phyloP scores from a whole-genome alignment of 2,888 invertebrate species.

The Neria commutata region DNA sequence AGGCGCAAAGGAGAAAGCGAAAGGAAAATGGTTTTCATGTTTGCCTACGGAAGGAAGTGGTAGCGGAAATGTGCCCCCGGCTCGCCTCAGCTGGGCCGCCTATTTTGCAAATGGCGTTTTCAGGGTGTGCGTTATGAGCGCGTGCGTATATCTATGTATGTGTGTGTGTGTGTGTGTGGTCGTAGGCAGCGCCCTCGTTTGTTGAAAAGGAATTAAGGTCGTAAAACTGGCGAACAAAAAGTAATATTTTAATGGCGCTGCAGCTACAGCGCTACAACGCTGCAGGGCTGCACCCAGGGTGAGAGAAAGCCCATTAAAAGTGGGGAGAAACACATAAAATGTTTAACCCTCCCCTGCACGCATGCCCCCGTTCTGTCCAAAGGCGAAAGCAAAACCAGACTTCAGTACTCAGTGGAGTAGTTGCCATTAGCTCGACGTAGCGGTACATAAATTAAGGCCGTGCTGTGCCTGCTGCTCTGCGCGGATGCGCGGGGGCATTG shows the following conservation, averaged over 20 bases:
- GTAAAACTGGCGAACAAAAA: conserved; percentile 35
- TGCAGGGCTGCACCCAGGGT: too few species aligned
- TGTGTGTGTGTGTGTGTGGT: too few species aligned
- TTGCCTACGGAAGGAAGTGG: neutral
- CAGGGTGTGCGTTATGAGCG: neutral
- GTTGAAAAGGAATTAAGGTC: conserved; percentile 47
- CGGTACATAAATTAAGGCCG: conserved; percentile 39
- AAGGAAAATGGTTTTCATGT: conserved; percentile 1
- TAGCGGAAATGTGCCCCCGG: neutral
- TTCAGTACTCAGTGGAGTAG: too few species aligned
- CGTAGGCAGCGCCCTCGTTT: conserved; percentile 7
- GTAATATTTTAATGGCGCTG: conserved; percentile 15
- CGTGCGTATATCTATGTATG: neutral
- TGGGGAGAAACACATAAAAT: conserved; percentile 37
- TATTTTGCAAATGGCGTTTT: conserved; percentile 40
- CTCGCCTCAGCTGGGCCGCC: neutral
- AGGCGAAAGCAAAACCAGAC: neutral
- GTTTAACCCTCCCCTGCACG: conserved; percentile 41
- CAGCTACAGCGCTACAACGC: too few species aligned
- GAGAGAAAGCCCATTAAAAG: conserved; percentile 41
- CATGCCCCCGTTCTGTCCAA: neutral
- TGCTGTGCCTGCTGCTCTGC: neutral
- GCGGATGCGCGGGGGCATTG: too few species aligned
- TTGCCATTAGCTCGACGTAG: conserved; percentile 50
- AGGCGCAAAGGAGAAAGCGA: too few species aligned